Conservation (phyloP, 1,140 invertebrate species). For the Zaprionus ghesquierei region DNA sequence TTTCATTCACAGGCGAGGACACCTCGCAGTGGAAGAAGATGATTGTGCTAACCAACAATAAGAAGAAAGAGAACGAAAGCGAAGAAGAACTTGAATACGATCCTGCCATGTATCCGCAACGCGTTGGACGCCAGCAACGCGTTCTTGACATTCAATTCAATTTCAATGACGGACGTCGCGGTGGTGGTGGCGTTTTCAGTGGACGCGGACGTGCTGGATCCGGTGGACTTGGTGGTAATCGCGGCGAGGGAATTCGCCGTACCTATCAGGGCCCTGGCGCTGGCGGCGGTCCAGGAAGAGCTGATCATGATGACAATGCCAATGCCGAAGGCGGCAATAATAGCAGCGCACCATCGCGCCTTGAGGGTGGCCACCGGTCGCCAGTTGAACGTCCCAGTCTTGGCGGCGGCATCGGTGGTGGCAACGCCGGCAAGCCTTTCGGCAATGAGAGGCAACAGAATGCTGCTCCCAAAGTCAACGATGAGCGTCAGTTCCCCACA, state of each 20-base stretch:
- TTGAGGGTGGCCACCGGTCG: conserved; percentile 55
- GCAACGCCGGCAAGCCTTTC: conserved; percentile 62
- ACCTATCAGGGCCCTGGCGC: conserved; percentile 47
- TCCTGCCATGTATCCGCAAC: conserved; percentile 91
- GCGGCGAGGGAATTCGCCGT: conserved; percentile 68
- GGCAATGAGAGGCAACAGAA: conserved; percentile 69
- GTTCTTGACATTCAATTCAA: conserved; percentile 94
- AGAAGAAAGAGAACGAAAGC: conserved; percentile 84
- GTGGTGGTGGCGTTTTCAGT: conserved; percentile 85
- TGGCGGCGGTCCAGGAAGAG: conserved; percentile 71
- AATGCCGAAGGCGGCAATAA: conserved; percentile 31
- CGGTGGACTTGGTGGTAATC: conserved; percentile 84
- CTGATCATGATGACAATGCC: conserved; percentile 21
- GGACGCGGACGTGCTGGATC: conserved; percentile 87
- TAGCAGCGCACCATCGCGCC: conserved; percentile 43
- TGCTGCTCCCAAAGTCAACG: conserved; percentile 95
- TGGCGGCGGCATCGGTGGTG: conserved; percentile 72
- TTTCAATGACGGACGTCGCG: conserved; percentile 91
- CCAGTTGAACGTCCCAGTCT: conserved; percentile 67
- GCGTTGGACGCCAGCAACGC: conserved; percentile 93
- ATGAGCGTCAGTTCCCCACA: conserved; percentile 97
- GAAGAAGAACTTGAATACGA: conserved; percentile 89
- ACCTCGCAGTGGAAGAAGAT: conserved; percentile 96
- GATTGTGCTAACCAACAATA: conserved; percentile 84
- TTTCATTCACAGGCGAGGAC: conserved; percentile 93